Percentiles rank a stretch among this genome's conserved stretches.
These are phyloP conservation scores for Chromobotia macracanthus DNA, from an alignment of 2,797 vertebrate species.

Conservation along the genomic window DNA sequence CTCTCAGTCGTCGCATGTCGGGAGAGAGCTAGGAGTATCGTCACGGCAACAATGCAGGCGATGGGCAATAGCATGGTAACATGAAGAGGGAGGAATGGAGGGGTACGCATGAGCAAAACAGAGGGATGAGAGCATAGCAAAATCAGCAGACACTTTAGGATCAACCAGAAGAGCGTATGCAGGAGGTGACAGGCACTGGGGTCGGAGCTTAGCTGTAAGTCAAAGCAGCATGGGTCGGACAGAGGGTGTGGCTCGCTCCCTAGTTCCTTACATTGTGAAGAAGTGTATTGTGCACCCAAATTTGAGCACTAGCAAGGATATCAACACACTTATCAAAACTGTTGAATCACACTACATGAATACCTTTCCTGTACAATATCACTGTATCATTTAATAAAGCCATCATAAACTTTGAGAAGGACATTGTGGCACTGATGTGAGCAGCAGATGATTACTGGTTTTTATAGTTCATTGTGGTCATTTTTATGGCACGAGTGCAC, in stretches of 20 bases:
- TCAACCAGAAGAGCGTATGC: constrained; percentile 65
- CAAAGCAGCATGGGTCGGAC: constrained; percentile 55
- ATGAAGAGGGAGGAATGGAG: constrained; percentile 6
- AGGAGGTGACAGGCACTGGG: constrained; percentile 54
- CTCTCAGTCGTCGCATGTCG: constrained; percentile 90
- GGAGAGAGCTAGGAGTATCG: constrained; percentile 85
- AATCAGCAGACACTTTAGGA: constrained; percentile 64
- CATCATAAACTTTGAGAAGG: no score
- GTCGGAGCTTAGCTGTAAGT: constrained; percentile 56
- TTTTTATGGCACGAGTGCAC: neutral
- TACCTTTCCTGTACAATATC: no score
- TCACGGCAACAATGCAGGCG: constrained; percentile 73
- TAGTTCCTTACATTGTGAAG: neutral
- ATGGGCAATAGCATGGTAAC: constrained; percentile 60
- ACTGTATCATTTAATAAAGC: no score
- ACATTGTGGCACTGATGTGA: no score
- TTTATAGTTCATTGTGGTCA: neutral
- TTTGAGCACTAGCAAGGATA: neutral
- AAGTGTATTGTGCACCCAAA: neutral
- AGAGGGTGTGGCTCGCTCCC: constrained; percentile 28
- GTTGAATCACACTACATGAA: no score
- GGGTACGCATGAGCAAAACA: constrained; percentile 44
- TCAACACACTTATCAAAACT: no score
- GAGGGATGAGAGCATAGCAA: constrained; percentile 50
- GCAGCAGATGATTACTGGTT: neutral